These are phyloP conservation scores for Chaenocephalus aceratus DNA, from an alignment of 2,113 vertebrate species.

Conservation along the genomic window DNA sequence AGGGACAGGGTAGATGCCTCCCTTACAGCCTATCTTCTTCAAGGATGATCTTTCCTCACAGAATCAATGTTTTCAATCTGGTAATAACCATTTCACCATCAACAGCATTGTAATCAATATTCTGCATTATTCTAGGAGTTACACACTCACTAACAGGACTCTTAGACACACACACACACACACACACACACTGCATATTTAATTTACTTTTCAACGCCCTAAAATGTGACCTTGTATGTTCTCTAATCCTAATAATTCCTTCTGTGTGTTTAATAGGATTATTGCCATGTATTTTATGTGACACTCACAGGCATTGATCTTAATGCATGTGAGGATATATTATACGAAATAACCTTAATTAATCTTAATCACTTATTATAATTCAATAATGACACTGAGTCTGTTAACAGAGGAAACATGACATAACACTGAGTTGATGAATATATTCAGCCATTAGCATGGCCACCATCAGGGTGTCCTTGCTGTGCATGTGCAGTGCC, in stretches of 20 bases:
- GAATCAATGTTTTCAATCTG: slow-evolving; percentile 63
- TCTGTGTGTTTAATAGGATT: slow-evolving; percentile 36
- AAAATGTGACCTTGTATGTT: slow-evolving; percentile 36
- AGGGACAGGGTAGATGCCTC: neutral
- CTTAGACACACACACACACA: neutral
- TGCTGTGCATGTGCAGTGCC: neutral
- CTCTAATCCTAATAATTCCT: slow-evolving; percentile 34
- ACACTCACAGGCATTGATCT: slow-evolving; percentile 24
- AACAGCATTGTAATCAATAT: slow-evolving; percentile 55
- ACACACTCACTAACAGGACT: neutral
- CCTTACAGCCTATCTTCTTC: slow-evolving; percentile 27
- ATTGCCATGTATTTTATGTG: slow-evolving; percentile 22
- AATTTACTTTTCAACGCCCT: slow-evolving; percentile 4
- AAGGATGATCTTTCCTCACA: slow-evolving; percentile 44
- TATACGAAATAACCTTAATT: neutral
- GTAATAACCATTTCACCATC: slow-evolving; percentile 56
- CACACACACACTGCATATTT: slow-evolving; percentile 7
- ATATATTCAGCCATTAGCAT: neutral
- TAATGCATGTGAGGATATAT: neutral
- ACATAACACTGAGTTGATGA: neutral
- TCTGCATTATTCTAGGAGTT: slow-evolving; percentile 20
- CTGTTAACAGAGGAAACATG: neutral
- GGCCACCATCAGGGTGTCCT: slow-evolving; percentile 2
- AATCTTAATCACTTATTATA: neutral
- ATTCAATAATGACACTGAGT: neutral